Evolutionary conservation across 2,113 vertebrate genomes (phyloP), one percentile per base, ranked within the genome.

Genomic region (Boleophthalmus pectinirostris): DNA sequence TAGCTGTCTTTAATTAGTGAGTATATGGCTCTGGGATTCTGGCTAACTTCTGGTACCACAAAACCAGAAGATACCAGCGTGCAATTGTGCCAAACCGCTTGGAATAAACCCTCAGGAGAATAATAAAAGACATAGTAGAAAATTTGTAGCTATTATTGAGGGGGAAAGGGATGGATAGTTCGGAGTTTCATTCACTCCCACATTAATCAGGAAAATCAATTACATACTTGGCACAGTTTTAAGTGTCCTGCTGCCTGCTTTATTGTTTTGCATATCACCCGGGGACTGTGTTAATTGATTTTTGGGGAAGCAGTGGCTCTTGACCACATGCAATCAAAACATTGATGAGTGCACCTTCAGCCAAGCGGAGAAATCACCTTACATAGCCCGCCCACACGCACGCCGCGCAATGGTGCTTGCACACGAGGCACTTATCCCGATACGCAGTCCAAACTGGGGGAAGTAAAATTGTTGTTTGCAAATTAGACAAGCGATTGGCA

Each of bases 1-100:
- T 91, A 91, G 85, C 82, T 70, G 76, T 78, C 78, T 85, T 90
- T 90, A 90, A 92, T 93, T 89, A 92, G 80, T 56, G n/a, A 54
- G 69, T 75, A 64, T 73, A 76, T 84, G 72, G 75, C 81, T 84
- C 74, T 77, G 73, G 75, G 68, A 79, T 81, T 58, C 67, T 74
- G 69, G 73, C 51, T 82, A 80, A 80, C 82, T 75, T 73, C 77
- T 78, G 73, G 66, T 69, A 86, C 54, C 63, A 57, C 29, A 72
- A 35, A 72, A 58, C 74, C 75, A 66, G 68, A 63, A 68, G 38
- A 66, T 45, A 75, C 24, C 67, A 54, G 29, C 66, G n/a, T n/a
- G 38, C 38, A 47, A 43, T 64, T 43, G 61, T 10, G 18, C 33
- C 53, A 75, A 58, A 79, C 68, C 66, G 54, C 46, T 29, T 33